Conservation (phyloP, 2,797 vertebrate genomes). For the Capromys pilorides region DNA sequence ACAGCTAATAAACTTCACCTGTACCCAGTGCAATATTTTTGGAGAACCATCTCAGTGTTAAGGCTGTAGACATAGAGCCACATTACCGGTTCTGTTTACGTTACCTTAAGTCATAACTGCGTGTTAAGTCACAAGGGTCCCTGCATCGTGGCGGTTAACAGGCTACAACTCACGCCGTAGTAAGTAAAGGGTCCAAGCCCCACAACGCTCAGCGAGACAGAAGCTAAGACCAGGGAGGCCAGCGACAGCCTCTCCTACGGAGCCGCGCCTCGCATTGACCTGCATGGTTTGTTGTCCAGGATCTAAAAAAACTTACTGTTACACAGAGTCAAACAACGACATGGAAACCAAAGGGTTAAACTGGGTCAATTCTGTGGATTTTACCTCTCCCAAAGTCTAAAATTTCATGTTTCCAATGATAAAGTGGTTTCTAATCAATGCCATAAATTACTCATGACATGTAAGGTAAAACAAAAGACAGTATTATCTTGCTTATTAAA, state of each 20-base stretch:
- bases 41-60: conserved; percentile 57
- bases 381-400: conserved; percentile 81
- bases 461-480: conserved; percentile 81
- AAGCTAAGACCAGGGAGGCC: conserved; percentile 25
- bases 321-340: conserved; percentile 81
- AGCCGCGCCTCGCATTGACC: background rate
- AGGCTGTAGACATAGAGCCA: background rate
- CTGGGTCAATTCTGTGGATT: conserved; percentile 77
- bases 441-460: conserved; percentile 78
- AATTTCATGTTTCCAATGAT: conserved; percentile 81
- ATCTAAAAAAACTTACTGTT: conserved; percentile 67
- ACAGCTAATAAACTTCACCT: conserved; percentile 39
- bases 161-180: background rate
- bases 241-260: background rate
- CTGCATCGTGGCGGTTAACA: conserved; percentile 74
- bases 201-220: background rate
- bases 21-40: conserved; percentile 7
- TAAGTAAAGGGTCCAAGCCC: background rate
- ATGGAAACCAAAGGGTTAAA: conserved; percentile 91
- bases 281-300: conserved; percentile 29
- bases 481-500: conserved; percentile 82
- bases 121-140: conserved; percentile 81
- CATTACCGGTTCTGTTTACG: conserved; percentile 44
- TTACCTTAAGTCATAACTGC: conserved; percentile 82
- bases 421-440: conserved; percentile 58